These are phyloP conservation scores for Dolomedes plantarius DNA, from an alignment of 2,888 invertebrate species.

Conservation along the genomic window DNA sequence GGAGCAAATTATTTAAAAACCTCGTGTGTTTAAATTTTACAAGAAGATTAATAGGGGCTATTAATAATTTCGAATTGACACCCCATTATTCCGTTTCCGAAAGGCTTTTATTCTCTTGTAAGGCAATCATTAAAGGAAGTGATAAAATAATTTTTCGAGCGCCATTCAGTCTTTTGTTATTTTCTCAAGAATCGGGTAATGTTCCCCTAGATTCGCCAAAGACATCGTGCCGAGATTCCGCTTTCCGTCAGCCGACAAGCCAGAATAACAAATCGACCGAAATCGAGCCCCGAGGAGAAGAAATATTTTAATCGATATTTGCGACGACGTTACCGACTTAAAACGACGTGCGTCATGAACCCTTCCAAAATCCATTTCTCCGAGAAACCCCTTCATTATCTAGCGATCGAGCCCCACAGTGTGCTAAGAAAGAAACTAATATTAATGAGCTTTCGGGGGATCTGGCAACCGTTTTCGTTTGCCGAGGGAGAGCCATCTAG, in stretches of 20 bases:
- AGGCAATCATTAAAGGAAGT: background rate
- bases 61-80: background rate
- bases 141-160: background rate
- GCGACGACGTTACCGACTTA: slow-evolving; percentile 42
- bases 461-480: slow-evolving; percentile 64
- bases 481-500: slow-evolving; percentile 38
- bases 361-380: slow-evolving; percentile 55
- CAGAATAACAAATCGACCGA: slow-evolving; percentile 13
- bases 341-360: slow-evolving; percentile 38
- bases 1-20: no score
- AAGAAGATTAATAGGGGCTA: no score
- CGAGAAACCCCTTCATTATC: slow-evolving; percentile 47
- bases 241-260: slow-evolving; percentile 8
- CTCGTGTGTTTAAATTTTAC: no score
- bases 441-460: slow-evolving; percentile 58
- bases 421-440: slow-evolving; percentile 52
- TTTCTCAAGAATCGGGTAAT: background rate
- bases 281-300: slow-evolving; percentile 8
- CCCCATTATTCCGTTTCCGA: background rate
- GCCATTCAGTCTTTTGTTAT: background rate
- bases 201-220: background rate
- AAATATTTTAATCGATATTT: slow-evolving; percentile 43
- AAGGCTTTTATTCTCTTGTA: background rate
- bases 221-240: background rate
- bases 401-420: slow-evolving; percentile 39